Evolutionary conservation across 2,797 vertebrate species (phyloP), one percentile per base, ranked within the genome.

Genomic region (Parauchenoglanis ngamensis): DNA sequence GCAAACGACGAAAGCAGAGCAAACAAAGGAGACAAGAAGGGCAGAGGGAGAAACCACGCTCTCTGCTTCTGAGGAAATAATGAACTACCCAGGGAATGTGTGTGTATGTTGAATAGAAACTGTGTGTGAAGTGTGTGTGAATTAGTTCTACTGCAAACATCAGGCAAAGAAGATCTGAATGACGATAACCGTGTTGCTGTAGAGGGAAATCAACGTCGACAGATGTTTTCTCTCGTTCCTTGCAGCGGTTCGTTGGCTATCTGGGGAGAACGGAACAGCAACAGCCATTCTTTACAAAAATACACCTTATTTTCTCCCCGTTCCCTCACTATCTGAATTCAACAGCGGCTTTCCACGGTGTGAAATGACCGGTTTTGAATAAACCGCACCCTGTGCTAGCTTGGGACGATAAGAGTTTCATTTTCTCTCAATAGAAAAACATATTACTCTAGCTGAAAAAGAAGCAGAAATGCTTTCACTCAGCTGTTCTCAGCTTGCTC

Each of bases 21-120:
- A 88, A 91, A 91, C 92, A 91, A 85, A 87, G 88, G 90, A 90
- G 89, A 88, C 79, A 61, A 88, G 88, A 88, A 92, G 92, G 90
- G 90, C 78, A 82, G 89, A 90, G 88, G 88, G 91, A 88, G 79
- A 77, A 65, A 88, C 90, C 92, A 91, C 88, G 44, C 44, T 80
- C 87, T 83, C 90, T 84, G 88, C 91, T 92, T 65, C 87, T 90
- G 92, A 93, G 93, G 87, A 92, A 95, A 94, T 94, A 94, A 96
- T 92, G 89, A 94, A 93, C 88, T 90, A 85, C 91, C 91, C 83
- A 78, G 91, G 92, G 92, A 92, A 86, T 79, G 52, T 87, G 87
- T 82, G 80, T 76, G 86, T 86, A 85, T 90, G 85, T 12, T 40
- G 40, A 3, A 40, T 40, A 40, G 40, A 40, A 40, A 40, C 40